A percentile compares a stretch with the other conserved stretches of the same genome.
Conservation (phyloP, 2,113 vertebrate genomes). For the Urocolius indicus region DNA sequence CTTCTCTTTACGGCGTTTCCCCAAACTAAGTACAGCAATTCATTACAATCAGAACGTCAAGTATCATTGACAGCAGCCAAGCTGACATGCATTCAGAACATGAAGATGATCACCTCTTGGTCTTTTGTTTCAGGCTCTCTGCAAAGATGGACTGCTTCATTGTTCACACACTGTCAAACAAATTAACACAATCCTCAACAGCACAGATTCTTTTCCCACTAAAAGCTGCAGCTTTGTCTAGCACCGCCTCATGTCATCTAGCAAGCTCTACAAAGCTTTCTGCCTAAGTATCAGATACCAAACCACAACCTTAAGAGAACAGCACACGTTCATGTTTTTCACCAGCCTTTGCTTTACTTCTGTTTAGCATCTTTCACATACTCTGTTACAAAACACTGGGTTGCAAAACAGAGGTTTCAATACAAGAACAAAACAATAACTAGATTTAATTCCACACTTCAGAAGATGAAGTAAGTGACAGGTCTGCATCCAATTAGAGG, state of each 20-base stretch:
- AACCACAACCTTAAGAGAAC: neutral
- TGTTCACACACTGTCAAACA: neutral
- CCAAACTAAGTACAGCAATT: neutral
- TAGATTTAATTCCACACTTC: neutral
- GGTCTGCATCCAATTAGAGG: neutral
- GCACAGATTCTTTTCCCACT: neutral
- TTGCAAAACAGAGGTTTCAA: conserved; percentile 53
- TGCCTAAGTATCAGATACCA: neutral
- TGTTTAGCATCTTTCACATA: neutral
- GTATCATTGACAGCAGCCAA: neutral
- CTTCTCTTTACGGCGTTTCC: neutral
- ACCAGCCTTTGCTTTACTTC: neutral
- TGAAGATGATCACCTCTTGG: neutral
- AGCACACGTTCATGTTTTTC: neutral
- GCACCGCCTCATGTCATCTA: neutral
- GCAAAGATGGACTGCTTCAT: neutral
- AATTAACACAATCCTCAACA: neutral
- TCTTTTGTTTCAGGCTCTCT: neutral
- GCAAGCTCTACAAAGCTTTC: neutral
- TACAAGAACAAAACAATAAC: neutral
- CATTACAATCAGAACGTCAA: neutral
- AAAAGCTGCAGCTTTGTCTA: neutral
- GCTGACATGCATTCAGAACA: neutral
- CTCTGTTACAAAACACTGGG: conserved; percentile 25
- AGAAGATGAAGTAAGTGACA: conserved; percentile 25